A percentile compares a stretch with the other conserved stretches of the same genome.
phyloP scores from a whole-genome alignment of 2,113 vertebrate species.

The Octodon degus region DNA sequence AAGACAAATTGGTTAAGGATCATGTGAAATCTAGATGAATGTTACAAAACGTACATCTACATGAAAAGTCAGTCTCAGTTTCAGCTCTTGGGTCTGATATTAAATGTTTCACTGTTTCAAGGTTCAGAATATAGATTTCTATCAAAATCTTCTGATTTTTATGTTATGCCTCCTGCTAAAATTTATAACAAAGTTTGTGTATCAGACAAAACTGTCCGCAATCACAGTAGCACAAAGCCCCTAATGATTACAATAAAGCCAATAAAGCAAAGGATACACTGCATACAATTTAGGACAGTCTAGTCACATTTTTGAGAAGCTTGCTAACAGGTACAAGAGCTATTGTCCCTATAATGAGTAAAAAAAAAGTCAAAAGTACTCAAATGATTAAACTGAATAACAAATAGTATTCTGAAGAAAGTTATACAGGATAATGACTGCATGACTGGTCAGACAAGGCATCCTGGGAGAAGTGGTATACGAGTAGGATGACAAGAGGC shows the following conservation, averaged over 20 bases:
- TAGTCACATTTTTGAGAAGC: not conserved
- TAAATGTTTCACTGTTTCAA: slow-evolving; percentile 18
- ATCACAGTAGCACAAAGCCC: not conserved
- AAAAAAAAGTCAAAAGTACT: not conserved
- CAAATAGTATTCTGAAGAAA: not conserved
- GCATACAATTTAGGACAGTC: not conserved
- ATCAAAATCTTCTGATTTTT: not conserved
- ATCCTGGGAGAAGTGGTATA: not conserved
- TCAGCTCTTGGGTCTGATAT: not conserved
- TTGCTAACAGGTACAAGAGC: not conserved
- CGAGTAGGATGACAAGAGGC: not conserved
- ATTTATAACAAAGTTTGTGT: not conserved
- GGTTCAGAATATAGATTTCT: not conserved
- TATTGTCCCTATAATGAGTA: not conserved
- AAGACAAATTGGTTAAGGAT: not conserved
- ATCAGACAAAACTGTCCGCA: not conserved
- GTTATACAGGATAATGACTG: not conserved
- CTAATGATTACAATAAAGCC: not conserved
- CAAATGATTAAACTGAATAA: not conserved
- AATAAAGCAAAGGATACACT: not conserved
- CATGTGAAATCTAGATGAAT: not conserved
- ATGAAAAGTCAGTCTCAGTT: not conserved
- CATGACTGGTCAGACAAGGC: not conserved
- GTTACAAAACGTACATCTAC: not conserved
- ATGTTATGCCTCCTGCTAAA: not conserved